Conservation (phyloP, 1,140 invertebrate genomes). For the Saccostrea glomerata region DNA sequence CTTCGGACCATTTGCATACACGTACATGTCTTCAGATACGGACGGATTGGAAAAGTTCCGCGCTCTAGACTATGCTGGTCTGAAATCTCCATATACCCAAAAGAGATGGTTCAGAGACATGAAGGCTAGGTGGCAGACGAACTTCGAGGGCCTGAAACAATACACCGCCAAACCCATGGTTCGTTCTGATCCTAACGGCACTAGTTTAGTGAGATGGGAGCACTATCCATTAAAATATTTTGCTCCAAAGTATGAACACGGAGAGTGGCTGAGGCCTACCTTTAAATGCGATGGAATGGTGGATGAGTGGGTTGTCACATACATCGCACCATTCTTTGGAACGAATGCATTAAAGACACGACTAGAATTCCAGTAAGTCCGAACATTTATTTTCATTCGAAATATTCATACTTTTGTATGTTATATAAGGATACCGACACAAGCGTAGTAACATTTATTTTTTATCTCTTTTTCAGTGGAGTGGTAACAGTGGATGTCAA, state of each 20-base stretch:
- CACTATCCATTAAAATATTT: constrained; percentile 92
- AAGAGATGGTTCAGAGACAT: constrained; percentile 92
- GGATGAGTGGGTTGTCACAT: constrained; percentile 96
- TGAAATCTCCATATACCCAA: constrained; percentile 87
- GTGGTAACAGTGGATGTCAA: constrained; percentile 96
- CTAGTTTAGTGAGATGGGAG: constrained; percentile 74
- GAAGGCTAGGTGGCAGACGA: constrained; percentile 94
- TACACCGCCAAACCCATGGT: constrained; percentile 95
- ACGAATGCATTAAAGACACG: constrained; percentile 90
- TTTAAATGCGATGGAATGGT: constrained; percentile 87
- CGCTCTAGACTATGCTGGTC: constrained; percentile 76
- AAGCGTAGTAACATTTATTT: neutral
- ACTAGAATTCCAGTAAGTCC: constrained; percentile 77
- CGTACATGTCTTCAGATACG: constrained; percentile 85
- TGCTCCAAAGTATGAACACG: constrained; percentile 82
- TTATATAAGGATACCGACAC: neutral
- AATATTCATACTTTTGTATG: neutral
- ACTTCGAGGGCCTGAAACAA: constrained; percentile 94
- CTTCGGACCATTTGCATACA: constrained; percentile 96
- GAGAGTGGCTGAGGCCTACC: constrained; percentile 95
- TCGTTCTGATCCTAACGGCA: constrained; percentile 87
- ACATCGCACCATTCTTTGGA: constrained; percentile 97
- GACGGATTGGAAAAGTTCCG: constrained; percentile 84
- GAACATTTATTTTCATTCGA: neutral
- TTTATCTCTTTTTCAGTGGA: constrained; percentile 83